Conservation (phyloP, 2,113 vertebrate species). For the Peromyscus californicus region DNA sequence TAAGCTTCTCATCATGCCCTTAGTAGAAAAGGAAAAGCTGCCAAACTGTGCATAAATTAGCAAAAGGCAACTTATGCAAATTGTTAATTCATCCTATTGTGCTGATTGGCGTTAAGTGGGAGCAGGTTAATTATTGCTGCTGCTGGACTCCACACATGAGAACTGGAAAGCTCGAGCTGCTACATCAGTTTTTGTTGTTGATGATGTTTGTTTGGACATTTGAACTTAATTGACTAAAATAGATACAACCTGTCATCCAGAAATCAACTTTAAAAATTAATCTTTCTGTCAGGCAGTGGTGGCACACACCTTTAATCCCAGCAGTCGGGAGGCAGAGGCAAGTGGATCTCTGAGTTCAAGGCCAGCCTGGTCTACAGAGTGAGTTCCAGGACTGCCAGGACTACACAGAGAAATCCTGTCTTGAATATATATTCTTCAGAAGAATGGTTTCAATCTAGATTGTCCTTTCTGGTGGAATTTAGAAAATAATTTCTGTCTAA, state of each 20-base stretch:
- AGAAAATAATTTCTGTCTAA: slow-evolving; percentile 12
- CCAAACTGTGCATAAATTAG: neutral
- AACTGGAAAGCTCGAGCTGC: neutral
- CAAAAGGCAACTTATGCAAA: neutral
- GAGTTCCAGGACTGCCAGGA: no score
- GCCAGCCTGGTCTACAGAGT: no score
- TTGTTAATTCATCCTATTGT: neutral
- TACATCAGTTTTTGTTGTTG: neutral
- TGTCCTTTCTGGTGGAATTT: slow-evolving; percentile 30
- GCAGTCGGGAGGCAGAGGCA: no score
- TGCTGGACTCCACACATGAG: neutral
- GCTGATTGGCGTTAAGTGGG: neutral
- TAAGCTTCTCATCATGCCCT: neutral
- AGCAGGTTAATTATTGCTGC: neutral
- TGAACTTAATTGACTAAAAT: slow-evolving; percentile 25
- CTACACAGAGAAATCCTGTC: no score
- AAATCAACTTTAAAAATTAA: slow-evolving; percentile 4
- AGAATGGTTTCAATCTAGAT: slow-evolving; percentile 24
- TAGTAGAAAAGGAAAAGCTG: slow-evolving; percentile 2
- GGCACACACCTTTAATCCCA: no score
- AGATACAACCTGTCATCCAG: neutral
- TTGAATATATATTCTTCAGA: neutral
- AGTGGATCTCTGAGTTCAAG: no score
- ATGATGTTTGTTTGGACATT: neutral
- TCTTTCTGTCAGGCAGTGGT: neutral